Evolutionary conservation across 2,113 vertebrate genomes (phyloP), one percentile per base, ranked within the genome.

Genomic region (Natator depressus): DNA sequence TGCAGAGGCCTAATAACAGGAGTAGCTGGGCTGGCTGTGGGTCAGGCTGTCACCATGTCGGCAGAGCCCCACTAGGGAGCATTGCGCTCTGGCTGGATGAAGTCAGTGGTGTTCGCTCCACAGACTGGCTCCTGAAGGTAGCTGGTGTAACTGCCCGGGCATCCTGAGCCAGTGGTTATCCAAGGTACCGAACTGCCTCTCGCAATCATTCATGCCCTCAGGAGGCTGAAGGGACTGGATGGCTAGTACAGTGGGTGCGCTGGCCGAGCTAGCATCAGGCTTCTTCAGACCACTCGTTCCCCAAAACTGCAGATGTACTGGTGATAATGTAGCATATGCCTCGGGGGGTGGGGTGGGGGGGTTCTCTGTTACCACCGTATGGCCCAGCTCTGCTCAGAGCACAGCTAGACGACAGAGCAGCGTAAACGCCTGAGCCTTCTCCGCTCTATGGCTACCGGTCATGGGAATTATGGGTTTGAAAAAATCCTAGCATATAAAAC

Each of bases 361-460:
- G 16, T 65, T 65, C 62, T 31, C 62, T 3, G 4, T 75, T 75
- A 42, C n/a, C 2, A 1, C 0, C 0, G 27, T 6, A 35, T 31
- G 0, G 62, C 19, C 65, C 72, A 59, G 69, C 69, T 54, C 10
- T 2, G 2, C 31, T 91, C 10, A 20, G 22, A 54, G 3, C 0
- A 1, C 1, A 19, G 11, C 0, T 50, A 80, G 53, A 29, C 2
- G 42, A 27, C n/a, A 19, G 2, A 49, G 83, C 2, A 2, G 22
- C 11, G 22, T 42, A 24, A 75, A 75, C 22, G 2, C 72, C n/a
- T 5, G 4, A 46, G 72, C 20, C 72, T 47, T 27, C 42, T 47
- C 42, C 46, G 14, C 3, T 1, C 19, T 78, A 4, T 47, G 75
- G 24, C 75, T 75, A 5, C 65, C 4, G 10, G 35, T 22, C 20